These are phyloP conservation scores for Pachydiplax longipennis DNA, from an alignment of 2,888 invertebrate genomes.

Conservation along the genomic window DNA sequence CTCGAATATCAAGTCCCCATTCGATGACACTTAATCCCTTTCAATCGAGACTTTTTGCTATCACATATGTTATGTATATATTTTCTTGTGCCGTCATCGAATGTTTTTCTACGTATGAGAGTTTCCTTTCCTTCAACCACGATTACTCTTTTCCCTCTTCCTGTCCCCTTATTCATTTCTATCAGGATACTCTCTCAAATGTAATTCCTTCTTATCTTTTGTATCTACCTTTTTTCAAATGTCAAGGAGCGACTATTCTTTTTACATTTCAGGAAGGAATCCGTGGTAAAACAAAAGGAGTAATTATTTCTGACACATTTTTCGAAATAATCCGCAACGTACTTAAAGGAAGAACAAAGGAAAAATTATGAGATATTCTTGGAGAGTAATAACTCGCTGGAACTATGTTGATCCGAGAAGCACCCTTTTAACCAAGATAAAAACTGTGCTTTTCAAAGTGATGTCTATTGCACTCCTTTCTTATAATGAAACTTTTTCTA, in stretches of 20 bases:
- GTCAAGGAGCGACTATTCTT: neutral
- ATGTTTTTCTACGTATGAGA: neutral
- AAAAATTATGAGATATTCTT: neutral
- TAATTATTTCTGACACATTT: neutral
- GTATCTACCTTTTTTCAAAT: neutral
- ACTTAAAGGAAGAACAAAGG: neutral
- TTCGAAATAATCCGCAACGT: neutral
- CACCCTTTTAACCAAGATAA: too few species aligned
- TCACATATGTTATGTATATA: too few species aligned
- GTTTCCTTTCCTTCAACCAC: constrained; percentile 4
- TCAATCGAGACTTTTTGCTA: too few species aligned
- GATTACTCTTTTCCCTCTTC: neutral
- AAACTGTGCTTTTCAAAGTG: too few species aligned
- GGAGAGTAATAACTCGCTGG: neutral
- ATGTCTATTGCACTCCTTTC: too few species aligned
- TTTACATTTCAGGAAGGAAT: neutral
- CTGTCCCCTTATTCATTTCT: neutral
- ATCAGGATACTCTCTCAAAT: neutral
- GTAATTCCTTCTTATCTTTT: neutral
- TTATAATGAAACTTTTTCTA: too few species aligned
- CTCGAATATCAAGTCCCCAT: too few species aligned
- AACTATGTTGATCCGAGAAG: too few species aligned
- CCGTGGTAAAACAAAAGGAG: too few species aligned
- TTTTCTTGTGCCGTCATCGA: neutral
- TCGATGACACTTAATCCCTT: too few species aligned